These are phyloP conservation scores for Rhincodon typus DNA, from an alignment of 2,797 vertebrate species.

Conservation along the genomic window DNA sequence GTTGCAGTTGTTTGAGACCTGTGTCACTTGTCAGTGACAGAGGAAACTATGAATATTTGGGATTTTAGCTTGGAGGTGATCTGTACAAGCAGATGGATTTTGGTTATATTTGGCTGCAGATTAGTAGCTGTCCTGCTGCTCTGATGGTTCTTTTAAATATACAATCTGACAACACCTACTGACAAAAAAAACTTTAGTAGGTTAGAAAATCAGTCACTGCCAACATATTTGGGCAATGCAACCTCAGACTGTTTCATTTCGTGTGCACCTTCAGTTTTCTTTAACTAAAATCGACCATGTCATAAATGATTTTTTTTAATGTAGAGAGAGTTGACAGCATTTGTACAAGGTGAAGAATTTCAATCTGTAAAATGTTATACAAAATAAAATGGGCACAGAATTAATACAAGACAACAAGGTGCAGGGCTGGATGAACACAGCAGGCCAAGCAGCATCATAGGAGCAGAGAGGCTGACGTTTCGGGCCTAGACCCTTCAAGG, in stretches of 20 bases:
- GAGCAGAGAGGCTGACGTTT: too few species aligned
- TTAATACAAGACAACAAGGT: too few species aligned
- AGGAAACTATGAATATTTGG: slow-evolving; percentile 49
- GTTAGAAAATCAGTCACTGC: slow-evolving; percentile 43
- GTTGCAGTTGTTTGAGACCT: neutral
- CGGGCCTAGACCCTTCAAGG: too few species aligned
- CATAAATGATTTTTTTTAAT: neutral
- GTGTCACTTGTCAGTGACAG: neutral
- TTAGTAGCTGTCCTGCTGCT: slow-evolving; percentile 54
- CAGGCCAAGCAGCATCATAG: too few species aligned
- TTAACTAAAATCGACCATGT: neutral
- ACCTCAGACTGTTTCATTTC: neutral
- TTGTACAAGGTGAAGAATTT: neutral
- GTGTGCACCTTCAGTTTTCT: neutral
- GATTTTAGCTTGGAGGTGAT: slow-evolving; percentile 62
- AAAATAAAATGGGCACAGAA: neutral
- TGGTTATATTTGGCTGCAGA: slow-evolving; percentile 63
- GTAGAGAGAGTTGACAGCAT: neutral
- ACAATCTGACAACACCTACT: slow-evolving; percentile 57
- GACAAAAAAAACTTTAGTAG: too few species aligned
- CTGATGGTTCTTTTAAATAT: slow-evolving; percentile 54
- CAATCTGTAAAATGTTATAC: neutral
- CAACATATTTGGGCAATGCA: neutral
- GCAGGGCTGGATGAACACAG: too few species aligned
- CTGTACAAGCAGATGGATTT: slow-evolving; percentile 64